phyloP scores from a whole-genome alignment of 2,888 invertebrate genomes.

The Ditylenchus weischeri region DNA sequence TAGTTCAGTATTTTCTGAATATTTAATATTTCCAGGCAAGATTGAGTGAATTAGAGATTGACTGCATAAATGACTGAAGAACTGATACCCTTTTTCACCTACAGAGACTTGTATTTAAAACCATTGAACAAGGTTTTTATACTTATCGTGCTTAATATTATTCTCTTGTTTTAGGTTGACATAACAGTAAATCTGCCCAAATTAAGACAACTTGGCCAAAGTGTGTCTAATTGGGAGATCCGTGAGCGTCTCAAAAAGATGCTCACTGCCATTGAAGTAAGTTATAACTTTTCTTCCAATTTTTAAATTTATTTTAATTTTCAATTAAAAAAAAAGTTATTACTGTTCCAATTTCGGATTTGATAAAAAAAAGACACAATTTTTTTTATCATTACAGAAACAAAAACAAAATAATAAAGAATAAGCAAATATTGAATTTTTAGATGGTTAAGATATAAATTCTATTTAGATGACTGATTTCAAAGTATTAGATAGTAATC shows the following conservation, averaged over 20 bases:
- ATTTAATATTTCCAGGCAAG: too few relatives aligned
- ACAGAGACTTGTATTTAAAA: constrained; percentile 29
- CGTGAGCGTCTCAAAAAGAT: constrained; percentile 35
- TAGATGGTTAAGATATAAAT: too few relatives aligned
- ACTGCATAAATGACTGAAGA: constrained; percentile 20
- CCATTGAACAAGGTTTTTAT: constrained; percentile 22
- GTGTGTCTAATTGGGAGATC: constrained; percentile 36
- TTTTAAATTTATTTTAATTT: neutral
- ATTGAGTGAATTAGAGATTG: too few relatives aligned
- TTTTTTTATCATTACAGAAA: too few relatives aligned
- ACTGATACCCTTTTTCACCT: constrained; percentile 26
- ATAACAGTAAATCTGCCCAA: constrained; percentile 29
- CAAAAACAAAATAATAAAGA: too few relatives aligned
- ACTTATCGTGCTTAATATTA: neutral
- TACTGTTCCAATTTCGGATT: neutral
- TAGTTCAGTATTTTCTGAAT: too few relatives aligned
- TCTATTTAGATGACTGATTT: constrained; percentile 26
- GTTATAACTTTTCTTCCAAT: neutral
- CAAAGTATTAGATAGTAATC: constrained; percentile 28
- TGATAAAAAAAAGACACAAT: too few relatives aligned
- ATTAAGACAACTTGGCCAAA: constrained; percentile 33
- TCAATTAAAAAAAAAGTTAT: too few relatives aligned
- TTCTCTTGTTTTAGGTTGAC: constrained; percentile 9
- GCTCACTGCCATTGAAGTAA: constrained; percentile 26
- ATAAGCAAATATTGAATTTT: too few relatives aligned